Percentiles rank a stretch among this genome's conserved stretches.
Conservation (phyloP, 2,888 invertebrate genomes). For the Lucinisca nassula region DNA sequence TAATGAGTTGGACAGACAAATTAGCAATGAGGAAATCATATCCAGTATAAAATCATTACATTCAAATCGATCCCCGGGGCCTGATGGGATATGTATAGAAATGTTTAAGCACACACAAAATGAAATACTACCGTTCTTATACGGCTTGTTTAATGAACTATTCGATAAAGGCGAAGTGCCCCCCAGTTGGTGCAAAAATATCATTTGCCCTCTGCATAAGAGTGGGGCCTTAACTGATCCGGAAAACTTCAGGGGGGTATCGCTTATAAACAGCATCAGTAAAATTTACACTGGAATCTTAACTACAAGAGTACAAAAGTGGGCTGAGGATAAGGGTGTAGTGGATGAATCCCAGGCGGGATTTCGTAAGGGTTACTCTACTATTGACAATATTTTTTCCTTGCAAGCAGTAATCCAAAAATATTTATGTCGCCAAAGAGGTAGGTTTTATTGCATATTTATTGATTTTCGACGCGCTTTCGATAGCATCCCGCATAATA, state of each 20-base stretch:
- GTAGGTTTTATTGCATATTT: constrained; percentile 4
- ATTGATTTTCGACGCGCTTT: constrained; percentile 15
- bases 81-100: constrained; percentile 31
- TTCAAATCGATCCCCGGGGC: constrained; percentile 19
- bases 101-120: constrained; percentile 9
- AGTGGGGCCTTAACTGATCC: not conserved
- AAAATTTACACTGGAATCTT: not conserved
- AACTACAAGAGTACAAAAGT: not conserved
- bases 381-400: constrained; percentile 1
- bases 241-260: not conserved
- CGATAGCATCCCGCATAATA: not conserved
- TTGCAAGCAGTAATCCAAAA: constrained; percentile 1
- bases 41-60: constrained; percentile 10
- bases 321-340: not conserved
- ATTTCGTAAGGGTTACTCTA: not conserved
- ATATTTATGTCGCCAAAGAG: not conserved
- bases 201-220: not conserved
- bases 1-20: not conserved
- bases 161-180: not conserved
- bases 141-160: not conserved
- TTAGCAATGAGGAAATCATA: constrained; percentile 5
- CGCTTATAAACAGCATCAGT: not conserved
- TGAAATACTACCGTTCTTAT: not conserved
- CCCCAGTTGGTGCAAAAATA: not conserved
- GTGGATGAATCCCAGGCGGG: constrained; percentile 15